Base-by-base conservation (phyloP, 2,797 vertebrate species). In the Sebastiscus tertius region DNA sequence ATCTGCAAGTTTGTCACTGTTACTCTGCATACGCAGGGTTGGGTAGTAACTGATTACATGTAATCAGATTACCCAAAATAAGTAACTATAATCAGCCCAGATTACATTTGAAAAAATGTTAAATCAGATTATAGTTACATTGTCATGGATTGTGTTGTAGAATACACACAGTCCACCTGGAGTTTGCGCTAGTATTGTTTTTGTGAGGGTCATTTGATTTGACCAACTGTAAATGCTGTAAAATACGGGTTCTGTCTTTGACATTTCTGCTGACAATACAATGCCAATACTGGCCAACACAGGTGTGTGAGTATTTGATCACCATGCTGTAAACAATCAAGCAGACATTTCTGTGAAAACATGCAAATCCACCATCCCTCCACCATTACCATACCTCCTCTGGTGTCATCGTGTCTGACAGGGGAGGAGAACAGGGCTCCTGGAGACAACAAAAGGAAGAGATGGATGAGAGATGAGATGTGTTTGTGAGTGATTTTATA, bases 351-450 rank as follows among this genome's bases (percentile, higher is more conserved):
- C 8, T 22, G 6, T 29, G 27, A 74, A 81, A 71, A 6, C 5
- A 68, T 75, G 27, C 26, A 70, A 26, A 60, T 63, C n/a, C 14
- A 8, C 36, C 9, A 7, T 10, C 7, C 12, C 6, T 46, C 18
- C 39, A 16, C 62, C 8, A n/a, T 77, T 26, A 36, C 36, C 24
- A 6, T 86, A 94, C 93, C 90, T 94, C 89, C 9, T 94, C 91
- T 73, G 96, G 94, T 29, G 91, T 95, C 97, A 97, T 97, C 8
- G 92, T 94, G 79, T 97, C 97, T 31, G 93, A 77, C 34, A 94
- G 72, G 4, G 95, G 93, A 1, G 94, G 83, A 46, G 95, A 91
- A 5, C 4, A 18, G 0, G 92, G 77, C 65, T 97, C 96, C 97
- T 97, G 83, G 34, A 83, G 78, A 73, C 20, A 26, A 81, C 27